Evolutionary conservation across 2,888 invertebrate species (phyloP), one percentile per base, ranked within the genome.

Genomic region (Temnothorax unifasciatus): DNA sequence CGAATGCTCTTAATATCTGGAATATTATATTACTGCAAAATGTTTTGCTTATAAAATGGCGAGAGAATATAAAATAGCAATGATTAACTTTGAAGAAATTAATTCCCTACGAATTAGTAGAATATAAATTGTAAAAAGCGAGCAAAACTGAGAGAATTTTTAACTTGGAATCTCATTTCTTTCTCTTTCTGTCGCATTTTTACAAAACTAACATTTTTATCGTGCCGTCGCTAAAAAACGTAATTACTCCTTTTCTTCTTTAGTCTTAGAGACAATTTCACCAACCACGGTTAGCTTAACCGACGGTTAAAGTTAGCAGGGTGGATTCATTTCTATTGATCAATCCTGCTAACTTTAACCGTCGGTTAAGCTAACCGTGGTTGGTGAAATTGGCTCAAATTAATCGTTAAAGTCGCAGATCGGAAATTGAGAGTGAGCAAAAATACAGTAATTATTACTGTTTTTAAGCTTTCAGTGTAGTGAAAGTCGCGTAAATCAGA

Each of bases 141-240:
- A 69, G 34, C 13, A 8, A 34, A 54, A 38, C 0, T 25, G 38
- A 41, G 5, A 3, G 68, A 68, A 68, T 69, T 69, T 69, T 50
- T 50, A 69, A 69, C 25, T 68, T 68, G 18, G 29, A 50, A 9
- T 34, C 41, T 21, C 21, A 21, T 6, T 34, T 41, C 41, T 41
- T 4, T 41, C 18, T 73, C 11, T 34, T 15, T n/a, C n/a, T 25
- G 25, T 13, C n/a, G 18, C 18, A 41, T 57, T 73, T 73, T 73
- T 57, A 41, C 73, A 69, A 52, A 50, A 18, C 25, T 57, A 15
- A 68, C 18, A 41, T 57, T 73, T 73, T 25, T 18, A 18, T 41
- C 25, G 18, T 34, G 21, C 9, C 34, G n/a, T 5, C 9, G 11
- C 8, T 29, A 34, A 75, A 74, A 74, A 75, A 75, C 63, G 21